Evolutionary conservation across 2,888 invertebrate genomes (phyloP).

Genomic region (Erpobdella octoculata): DNA sequence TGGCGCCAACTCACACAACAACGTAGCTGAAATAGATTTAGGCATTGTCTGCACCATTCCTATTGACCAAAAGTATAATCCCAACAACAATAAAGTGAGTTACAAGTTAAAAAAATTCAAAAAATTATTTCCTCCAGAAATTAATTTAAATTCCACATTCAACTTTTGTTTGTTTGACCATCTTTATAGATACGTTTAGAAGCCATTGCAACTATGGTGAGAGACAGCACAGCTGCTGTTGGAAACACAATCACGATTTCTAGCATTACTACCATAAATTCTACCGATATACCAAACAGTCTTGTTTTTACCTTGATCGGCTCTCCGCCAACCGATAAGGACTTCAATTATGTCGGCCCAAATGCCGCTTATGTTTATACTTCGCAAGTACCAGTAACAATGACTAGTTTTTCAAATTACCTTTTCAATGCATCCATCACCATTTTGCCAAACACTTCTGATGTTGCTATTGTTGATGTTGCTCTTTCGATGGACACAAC

Average conservation of each 20-base stretch:
- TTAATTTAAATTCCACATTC: neutral
- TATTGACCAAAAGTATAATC: no score
- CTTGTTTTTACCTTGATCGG: constrained; percentile 4
- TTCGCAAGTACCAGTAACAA: neutral
- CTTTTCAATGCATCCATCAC: constrained; percentile 15
- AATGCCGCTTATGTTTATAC: neutral
- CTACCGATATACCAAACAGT: neutral
- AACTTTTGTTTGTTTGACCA: neutral
- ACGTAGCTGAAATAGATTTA: constrained; percentile 39
- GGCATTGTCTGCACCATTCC: constrained; percentile 40
- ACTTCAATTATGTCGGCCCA: constrained; percentile 5
- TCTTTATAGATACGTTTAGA: constrained; percentile 21
- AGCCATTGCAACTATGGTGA: constrained; percentile 22
- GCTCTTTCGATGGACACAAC: neutral
- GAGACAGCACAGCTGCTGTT: neutral
- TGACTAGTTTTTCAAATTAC: constrained; percentile 1
- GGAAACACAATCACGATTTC: neutral
- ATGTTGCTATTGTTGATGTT: neutral
- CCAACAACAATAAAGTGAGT: no score
- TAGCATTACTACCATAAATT: constrained; percentile 12
- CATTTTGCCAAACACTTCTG: constrained; percentile 14
- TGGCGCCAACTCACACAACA: constrained; percentile 31
- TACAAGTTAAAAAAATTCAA: no score
- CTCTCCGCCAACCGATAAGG: neutral
- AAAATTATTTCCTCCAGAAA: no score